Base-by-base conservation (phyloP, 2,113 vertebrate species). In the Epinephelus fuscoguttatus region DNA sequence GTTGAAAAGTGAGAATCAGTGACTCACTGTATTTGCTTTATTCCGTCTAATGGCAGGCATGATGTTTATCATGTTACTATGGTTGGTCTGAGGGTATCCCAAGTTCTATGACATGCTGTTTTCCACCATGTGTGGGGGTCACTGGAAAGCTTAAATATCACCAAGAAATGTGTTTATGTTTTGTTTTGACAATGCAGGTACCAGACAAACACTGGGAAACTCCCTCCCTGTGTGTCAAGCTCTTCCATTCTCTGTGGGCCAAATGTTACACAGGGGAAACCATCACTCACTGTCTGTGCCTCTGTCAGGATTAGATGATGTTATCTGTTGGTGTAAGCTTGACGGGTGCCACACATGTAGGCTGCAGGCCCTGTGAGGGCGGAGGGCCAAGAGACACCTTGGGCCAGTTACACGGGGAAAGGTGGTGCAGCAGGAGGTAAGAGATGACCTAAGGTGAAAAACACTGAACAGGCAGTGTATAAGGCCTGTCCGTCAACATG, bases 271-370 rank as follows among this genome's bases (percentile, higher is more conserved):
- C 60, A 72, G 56, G 81, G 82, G 75, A 87, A 88, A 77, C n/a
- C 85, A 81, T 87, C 75, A 45, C 60, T 91, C 83, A 85, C 79
- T 75, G 72, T 77, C 70, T 74, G 77, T 57, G n/a, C 64, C 62
- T 78, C 66, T 53, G 78, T 91, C 75, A 72, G 81, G 70, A 45
- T 42, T 59, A 84, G 78, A 62, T 92, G 91, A 93, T 92, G 90
- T 67, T 94, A 85, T 91, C 88, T 93, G 84, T 87, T 89, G 85
- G 81, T 91, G 81, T 86, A 75, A 91, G 85, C 67, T 70, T 91
- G 89, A 91, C 14, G 69, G 82, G n/a, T 89, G 84, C 86, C 89
- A 87, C 90, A 91, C 88, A 87, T 86, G 86, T 33, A 82, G 88
- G 68, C 83, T 72, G 61, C 27, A 21, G 42, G 66, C 33, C 30